phyloP scores from a whole-genome alignment of 2,888 invertebrate species.

The Liodrosophila aerea region DNA sequence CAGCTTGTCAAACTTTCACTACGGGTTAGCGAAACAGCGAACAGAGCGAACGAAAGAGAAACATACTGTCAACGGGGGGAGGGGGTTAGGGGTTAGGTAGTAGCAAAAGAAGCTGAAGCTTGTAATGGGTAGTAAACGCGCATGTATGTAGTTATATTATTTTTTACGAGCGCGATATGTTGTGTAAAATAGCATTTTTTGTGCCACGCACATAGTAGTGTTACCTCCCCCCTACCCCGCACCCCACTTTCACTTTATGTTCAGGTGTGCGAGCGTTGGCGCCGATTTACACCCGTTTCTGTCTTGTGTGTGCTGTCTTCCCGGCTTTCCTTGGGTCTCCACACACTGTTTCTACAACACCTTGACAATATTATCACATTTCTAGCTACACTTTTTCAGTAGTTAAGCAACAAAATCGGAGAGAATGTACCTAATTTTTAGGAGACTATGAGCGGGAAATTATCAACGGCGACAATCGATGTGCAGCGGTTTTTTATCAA shows the following conservation, averaged over 20 bases:
- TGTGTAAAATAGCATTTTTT: slow-evolving; percentile 65
- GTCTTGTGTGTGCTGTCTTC: too few relatives aligned
- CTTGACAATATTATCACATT: too few relatives aligned
- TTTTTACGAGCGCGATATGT: slow-evolving; percentile 76
- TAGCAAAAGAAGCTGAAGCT: slow-evolving; percentile 26
- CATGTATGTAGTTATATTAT: slow-evolving; percentile 74
- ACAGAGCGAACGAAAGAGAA: background rate
- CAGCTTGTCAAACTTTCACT: slow-evolving; percentile 60
- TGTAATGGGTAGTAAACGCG: slow-evolving; percentile 68
- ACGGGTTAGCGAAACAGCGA: slow-evolving; percentile 3
- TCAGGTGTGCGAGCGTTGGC: slow-evolving; percentile 35
- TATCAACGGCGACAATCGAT: slow-evolving; percentile 59
- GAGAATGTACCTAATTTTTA: too few relatives aligned
- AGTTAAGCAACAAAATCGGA: too few relatives aligned
- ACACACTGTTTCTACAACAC: too few relatives aligned
- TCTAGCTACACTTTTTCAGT: too few relatives aligned
- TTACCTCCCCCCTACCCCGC: background rate
- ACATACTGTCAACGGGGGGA: background rate
- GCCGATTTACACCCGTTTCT: background rate
- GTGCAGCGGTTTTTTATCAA: slow-evolving; percentile 21
- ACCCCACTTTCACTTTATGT: slow-evolving; percentile 15
- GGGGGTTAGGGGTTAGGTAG: background rate
- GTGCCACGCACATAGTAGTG: slow-evolving; percentile 7
- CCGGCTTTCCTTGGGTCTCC: too few relatives aligned
- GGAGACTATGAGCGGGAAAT: slow-evolving; percentile 32